Conservation (phyloP, 1,140 invertebrate genomes). For the Micrasema minimum region DNA sequence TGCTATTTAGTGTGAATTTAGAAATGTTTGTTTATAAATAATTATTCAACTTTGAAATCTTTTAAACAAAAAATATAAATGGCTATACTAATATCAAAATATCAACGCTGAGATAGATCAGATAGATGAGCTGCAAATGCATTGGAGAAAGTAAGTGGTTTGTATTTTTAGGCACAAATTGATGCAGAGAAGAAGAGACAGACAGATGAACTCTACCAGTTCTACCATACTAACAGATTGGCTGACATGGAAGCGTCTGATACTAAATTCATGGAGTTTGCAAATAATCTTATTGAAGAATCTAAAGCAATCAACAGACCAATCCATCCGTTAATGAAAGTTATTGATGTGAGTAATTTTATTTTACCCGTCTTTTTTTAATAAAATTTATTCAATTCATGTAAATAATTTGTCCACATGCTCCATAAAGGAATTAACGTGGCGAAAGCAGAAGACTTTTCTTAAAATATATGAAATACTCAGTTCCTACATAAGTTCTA, state of each 20-base stretch:
- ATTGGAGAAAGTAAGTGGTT: no score
- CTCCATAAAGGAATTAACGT: no score
- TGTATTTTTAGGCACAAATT: slow-evolving; percentile 55
- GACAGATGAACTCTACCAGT: slow-evolving; percentile 57
- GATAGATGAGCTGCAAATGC: no score
- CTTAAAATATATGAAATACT: no score
- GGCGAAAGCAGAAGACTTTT: no score
- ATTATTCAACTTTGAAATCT: neutral
- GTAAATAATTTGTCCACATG: no score
- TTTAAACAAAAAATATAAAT: neutral
- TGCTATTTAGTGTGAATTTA: no score
- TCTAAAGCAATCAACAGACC: slow-evolving; percentile 55
- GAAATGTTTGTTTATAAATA: no score
- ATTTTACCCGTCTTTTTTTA: no score
- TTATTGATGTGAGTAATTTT: slow-evolving; percentile 56
- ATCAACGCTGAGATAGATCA: no score
- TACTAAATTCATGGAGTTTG: slow-evolving; percentile 57
- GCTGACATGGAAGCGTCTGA: slow-evolving; percentile 58
- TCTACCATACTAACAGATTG: slow-evolving; percentile 59
- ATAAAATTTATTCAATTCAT: no score
- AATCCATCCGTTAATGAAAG: slow-evolving; percentile 55
- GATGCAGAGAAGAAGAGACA: slow-evolving; percentile 56
- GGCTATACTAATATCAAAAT: neutral
- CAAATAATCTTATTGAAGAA: slow-evolving; percentile 56
- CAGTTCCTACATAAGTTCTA: no score